These are phyloP conservation scores for Tinea pellionella DNA, from an alignment of 2,888 invertebrate genomes.

Conservation along the genomic window DNA sequence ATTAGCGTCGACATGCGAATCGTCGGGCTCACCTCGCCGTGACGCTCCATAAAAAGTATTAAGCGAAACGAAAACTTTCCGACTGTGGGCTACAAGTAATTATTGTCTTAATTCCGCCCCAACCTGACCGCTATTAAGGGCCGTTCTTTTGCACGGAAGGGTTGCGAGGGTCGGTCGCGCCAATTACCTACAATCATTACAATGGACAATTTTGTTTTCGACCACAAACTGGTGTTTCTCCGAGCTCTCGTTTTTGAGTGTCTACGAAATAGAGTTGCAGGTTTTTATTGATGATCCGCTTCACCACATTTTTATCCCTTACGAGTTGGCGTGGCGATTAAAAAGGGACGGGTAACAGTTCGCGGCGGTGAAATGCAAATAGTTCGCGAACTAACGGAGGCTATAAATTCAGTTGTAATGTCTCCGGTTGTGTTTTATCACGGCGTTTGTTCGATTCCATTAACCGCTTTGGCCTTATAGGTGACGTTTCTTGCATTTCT, in stretches of 20 bases:
- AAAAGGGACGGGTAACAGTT: conserved; percentile 13
- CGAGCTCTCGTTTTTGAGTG: conserved; percentile 18
- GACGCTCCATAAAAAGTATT: conserved; percentile 51
- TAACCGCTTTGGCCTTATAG: conserved; percentile 14
- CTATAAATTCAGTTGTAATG: conserved; percentile 27
- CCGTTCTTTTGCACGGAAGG: conserved; percentile 45
- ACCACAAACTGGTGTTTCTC: conserved; percentile 31
- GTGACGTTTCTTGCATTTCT: conserved; percentile 15
- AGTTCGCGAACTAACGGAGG: conserved; percentile 23
- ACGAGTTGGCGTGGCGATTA: conserved; percentile 12
- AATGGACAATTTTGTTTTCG: conserved; percentile 59
- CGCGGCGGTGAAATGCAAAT: conserved; percentile 27
- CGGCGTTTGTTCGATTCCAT: conserved; percentile 21
- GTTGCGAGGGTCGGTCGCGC: conserved; percentile 39
- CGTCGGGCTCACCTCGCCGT: conserved; percentile 15
- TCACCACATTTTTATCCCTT: conserved; percentile 55
- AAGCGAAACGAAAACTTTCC: conserved; percentile 49
- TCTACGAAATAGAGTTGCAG: conserved; percentile 37
- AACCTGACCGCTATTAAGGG: conserved; percentile 51
- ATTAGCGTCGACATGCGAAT: conserved; percentile 5
- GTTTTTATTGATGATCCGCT: conserved; percentile 51
- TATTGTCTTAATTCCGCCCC: conserved; percentile 64
- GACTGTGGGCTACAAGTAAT: conserved; percentile 42
- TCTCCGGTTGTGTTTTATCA: conserved; percentile 31
- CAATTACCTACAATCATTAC: conserved; percentile 67